Evolutionary conservation across 2,797 vertebrate genomes (phyloP).

Genomic region (Tachyglossus aculeatus): DNA sequence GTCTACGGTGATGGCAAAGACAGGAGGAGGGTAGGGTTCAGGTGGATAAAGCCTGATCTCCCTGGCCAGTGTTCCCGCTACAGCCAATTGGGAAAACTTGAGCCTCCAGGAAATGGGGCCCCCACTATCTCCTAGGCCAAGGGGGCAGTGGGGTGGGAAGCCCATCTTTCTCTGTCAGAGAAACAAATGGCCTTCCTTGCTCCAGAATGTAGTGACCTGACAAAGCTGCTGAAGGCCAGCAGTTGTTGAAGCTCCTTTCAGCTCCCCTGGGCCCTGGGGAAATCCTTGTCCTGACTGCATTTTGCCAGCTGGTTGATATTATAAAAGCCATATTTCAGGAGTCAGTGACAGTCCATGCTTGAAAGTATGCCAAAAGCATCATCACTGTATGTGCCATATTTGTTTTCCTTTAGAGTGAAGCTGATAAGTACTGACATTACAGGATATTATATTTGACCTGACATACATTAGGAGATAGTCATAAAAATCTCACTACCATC

Average conservation of each 20-base stretch:
- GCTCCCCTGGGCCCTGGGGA: neutral
- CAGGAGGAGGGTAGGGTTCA: too few relatives aligned
- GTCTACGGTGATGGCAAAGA: too few relatives aligned
- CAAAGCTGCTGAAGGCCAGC: neutral
- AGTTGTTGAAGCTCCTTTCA: neutral
- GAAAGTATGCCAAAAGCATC: neutral
- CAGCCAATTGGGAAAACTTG: too few relatives aligned
- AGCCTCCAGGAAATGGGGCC: neutral
- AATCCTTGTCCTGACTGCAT: neutral
- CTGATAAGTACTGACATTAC: constrained; percentile 15
- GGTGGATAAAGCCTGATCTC: too few relatives aligned
- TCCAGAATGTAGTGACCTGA: neutral
- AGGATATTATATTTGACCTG: constrained; percentile 18
- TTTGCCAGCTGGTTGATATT: neutral
- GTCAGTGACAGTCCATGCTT: neutral
- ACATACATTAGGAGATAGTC: constrained; percentile 12
- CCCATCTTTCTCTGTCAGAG: neutral
- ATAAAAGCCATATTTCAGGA: neutral
- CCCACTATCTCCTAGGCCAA: neutral
- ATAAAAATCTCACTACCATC: neutral
- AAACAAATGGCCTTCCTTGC: neutral
- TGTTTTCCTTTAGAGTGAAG: neutral
- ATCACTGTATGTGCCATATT: neutral
- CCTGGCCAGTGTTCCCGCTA: too few relatives aligned
- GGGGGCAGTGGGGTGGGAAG: neutral